These are phyloP conservation scores for Penaeus vannamei DNA, from an alignment of 1,140 invertebrate species.

Conservation along the genomic window DNA sequence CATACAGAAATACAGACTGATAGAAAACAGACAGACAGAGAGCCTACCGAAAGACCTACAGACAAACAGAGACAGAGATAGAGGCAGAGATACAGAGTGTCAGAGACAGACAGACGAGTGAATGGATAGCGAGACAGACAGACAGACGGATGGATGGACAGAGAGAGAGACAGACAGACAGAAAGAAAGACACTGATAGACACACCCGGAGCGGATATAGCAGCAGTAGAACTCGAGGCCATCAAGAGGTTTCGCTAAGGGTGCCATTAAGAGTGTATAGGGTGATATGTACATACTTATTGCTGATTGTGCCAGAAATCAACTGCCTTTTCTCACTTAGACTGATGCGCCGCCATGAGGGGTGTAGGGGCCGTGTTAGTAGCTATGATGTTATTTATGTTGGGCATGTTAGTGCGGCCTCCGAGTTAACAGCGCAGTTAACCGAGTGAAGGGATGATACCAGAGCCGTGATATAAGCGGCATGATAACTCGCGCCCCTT, in stretches of 20 bases:
- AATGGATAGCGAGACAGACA: background rate
- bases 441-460: no score
- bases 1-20: background rate
- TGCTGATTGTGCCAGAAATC: slow-evolving; percentile 16
- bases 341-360: no score
- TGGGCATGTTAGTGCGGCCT: no score
- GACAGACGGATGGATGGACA: background rate
- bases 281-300: slow-evolving; percentile 29
- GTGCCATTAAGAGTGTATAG: slow-evolving; percentile 18
- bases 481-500: no score
- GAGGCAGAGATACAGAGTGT: no score
- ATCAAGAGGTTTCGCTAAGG: slow-evolving; percentile 13
- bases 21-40: background rate
- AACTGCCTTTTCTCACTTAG: no score
- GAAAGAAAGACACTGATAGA: background rate
- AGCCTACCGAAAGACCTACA: background rate
- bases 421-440: no score
- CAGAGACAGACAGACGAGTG: background rate
- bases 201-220: slow-evolving; percentile 9
- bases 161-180: background rate
- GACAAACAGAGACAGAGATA: background rate
- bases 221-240: slow-evolving; percentile 7
- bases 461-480: no score
- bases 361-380: no score
- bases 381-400: no score